Percentiles rank a stretch among this genome's conserved stretches.
Conservation (phyloP, 1,140 invertebrate species). For the Cryptotermes secundus region DNA sequence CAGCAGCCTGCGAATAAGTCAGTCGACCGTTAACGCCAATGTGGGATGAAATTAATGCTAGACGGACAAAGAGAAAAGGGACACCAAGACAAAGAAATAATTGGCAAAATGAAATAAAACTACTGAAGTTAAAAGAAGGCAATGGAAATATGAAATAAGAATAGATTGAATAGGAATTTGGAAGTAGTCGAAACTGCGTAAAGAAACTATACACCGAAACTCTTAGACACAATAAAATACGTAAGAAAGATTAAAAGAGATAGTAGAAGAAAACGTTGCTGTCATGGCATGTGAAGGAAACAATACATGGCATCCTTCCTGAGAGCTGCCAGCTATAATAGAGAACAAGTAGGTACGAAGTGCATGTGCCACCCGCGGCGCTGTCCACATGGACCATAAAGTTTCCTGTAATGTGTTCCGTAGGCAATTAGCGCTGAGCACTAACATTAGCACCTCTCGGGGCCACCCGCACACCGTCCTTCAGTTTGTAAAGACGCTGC, state of each 20-base stretch:
- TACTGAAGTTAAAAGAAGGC: neutral
- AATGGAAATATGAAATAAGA: constrained; percentile 8
- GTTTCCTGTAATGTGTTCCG: constrained; percentile 14
- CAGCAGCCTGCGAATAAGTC: neutral
- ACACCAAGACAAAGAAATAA: neutral
- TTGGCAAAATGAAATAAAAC: constrained; percentile 1
- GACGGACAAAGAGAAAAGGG: neutral
- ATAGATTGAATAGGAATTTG: neutral
- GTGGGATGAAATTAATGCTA: neutral
- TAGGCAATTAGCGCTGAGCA: neutral
- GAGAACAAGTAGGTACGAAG: neutral
- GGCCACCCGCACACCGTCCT: neutral
- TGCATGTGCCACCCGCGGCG: neutral
- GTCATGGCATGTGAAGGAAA: neutral
- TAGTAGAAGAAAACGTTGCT: neutral
- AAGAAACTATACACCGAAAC: neutral
- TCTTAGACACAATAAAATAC: neutral
- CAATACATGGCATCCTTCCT: neutral
- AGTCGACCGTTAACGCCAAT: constrained; percentile 7
- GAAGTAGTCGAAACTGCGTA: neutral
- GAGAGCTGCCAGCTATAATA: neutral
- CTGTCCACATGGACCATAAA: neutral
- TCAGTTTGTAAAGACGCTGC: too few relatives aligned
- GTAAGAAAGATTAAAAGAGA: neutral
- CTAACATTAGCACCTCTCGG: neutral